These are phyloP conservation scores for Hyposoter didymator DNA, from an alignment of 2,888 invertebrate species.

Conservation along the genomic window DNA sequence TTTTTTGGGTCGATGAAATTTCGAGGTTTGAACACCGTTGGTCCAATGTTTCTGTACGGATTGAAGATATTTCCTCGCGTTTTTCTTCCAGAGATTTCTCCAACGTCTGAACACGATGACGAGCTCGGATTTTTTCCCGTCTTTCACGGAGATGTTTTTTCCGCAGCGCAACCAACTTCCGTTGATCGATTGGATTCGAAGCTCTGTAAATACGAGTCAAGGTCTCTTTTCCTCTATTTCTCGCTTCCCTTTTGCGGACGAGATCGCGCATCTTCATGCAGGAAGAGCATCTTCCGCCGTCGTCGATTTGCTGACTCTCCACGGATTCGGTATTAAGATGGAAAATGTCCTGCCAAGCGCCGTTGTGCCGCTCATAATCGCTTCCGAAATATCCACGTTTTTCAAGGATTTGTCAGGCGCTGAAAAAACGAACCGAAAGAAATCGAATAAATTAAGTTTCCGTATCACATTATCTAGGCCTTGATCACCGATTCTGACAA, in stretches of 20 bases:
- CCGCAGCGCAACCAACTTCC: conserved; percentile 2
- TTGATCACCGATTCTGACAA: too few relatives aligned
- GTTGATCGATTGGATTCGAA: conserved; percentile 21
- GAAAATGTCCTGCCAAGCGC: too few relatives aligned
- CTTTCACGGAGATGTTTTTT: conserved; percentile 22
- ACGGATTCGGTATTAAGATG: too few relatives aligned
- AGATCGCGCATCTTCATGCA: background rate
- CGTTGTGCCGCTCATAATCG: too few relatives aligned
- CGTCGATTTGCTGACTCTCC: too few relatives aligned
- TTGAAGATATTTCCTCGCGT: background rate
- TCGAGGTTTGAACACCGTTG: background rate
- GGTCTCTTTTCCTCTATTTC: background rate
- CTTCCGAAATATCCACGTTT: too few relatives aligned
- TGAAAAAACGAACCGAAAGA: too few relatives aligned
- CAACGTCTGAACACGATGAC: too few relatives aligned
- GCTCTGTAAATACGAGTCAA: conserved; percentile 4
- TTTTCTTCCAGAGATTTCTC: conserved; percentile 29
- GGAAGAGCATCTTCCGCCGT: background rate
- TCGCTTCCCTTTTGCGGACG: conserved; percentile 1
- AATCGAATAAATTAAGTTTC: too few relatives aligned
- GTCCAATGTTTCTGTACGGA: background rate
- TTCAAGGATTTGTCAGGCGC: too few relatives aligned
- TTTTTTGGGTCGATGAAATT: conserved; percentile 1
- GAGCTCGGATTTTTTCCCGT: too few relatives aligned
- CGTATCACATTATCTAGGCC: too few relatives aligned